A percentile compares a stretch with the other conserved stretches of the same genome.
phyloP scores from a whole-genome alignment of 2,113 vertebrate species.

The Neolamprologus devosi region DNA sequence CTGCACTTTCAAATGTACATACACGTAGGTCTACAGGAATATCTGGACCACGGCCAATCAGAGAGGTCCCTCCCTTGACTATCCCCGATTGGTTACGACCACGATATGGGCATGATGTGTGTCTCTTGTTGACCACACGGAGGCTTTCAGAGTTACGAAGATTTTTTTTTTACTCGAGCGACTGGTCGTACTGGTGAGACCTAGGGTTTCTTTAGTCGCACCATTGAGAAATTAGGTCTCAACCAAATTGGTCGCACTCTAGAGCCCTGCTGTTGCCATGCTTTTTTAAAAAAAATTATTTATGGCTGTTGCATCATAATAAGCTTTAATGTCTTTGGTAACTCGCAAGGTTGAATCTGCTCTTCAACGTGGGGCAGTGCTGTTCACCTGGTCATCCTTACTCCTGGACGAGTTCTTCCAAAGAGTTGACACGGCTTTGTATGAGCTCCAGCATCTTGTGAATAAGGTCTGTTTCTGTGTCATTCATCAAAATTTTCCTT shows the following conservation, averaged over 20 bases:
- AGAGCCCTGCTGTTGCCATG: not conserved
- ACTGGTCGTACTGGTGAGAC: not conserved
- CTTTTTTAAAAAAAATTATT: no score
- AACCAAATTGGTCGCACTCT: not conserved
- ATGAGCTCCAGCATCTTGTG: conserved; percentile 70
- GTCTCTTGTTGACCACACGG: not conserved
- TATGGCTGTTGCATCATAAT: not conserved
- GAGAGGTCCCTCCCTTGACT: not conserved
- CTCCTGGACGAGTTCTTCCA: conserved; percentile 74
- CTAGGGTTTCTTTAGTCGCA: not conserved
- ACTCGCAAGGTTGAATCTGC: conserved; percentile 71
- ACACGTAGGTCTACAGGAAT: not conserved
- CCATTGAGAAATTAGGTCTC: not conserved
- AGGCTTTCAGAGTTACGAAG: not conserved
- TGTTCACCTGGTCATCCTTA: conserved; percentile 79
- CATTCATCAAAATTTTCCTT: not conserved
- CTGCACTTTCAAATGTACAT: not conserved
- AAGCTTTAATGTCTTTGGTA: not conserved
- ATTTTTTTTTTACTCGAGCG: not conserved
- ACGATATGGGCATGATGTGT: not conserved
- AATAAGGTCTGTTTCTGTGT: conserved; percentile 67
- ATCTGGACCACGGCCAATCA: not conserved
- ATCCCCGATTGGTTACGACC: not conserved
- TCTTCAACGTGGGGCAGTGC: conserved; percentile 73
- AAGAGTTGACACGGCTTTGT: conserved; percentile 69